These are phyloP conservation scores for Nesospiza acunhae DNA, from an alignment of 2,113 vertebrate species.

Conservation along the genomic window DNA sequence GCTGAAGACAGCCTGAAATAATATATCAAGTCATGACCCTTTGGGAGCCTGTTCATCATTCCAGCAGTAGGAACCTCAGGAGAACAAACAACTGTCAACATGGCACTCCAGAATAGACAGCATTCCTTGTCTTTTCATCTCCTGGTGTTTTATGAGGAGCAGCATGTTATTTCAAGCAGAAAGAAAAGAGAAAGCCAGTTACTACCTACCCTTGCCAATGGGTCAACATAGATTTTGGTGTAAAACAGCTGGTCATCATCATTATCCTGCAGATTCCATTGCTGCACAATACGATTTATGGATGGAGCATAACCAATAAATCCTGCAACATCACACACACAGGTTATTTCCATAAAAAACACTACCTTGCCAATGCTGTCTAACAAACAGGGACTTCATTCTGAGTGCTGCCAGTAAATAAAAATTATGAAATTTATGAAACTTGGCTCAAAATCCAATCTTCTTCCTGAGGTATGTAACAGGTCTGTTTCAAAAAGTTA, in stretches of 20 bases:
- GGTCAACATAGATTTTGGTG: constrained; percentile 93
- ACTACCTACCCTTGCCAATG: constrained; percentile 82
- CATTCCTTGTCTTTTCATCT: not conserved
- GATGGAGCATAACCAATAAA: constrained; percentile 90
- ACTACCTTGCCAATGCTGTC: not conserved
- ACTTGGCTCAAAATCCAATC: not conserved
- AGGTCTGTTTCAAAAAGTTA: not conserved
- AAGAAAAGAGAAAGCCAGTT: not conserved
- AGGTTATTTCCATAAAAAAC: constrained; percentile 23
- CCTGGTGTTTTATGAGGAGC: not conserved
- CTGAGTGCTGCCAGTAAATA: not conserved
- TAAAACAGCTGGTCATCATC: constrained; percentile 99
- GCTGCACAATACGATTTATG: constrained; percentile 84
- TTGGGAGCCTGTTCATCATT: constrained; percentile 32
- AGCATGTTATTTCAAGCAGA: not conserved
- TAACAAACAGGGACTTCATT: not conserved
- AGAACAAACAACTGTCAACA: constrained; percentile 5
- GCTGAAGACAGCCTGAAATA: constrained; percentile 31
- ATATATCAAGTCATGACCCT: not conserved
- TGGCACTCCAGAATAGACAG: not conserved
- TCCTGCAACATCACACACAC: constrained; percentile 75
- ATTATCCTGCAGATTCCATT: constrained; percentile 95
- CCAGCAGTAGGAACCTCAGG: not conserved
- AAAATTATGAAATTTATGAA: not conserved
- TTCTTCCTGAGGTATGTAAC: not conserved